A percentile compares a stretch with the other conserved stretches of the same genome.
Evolutionary conservation across 1,140 invertebrate species (phyloP).

Genomic region (Coelopa frigida): DNA sequence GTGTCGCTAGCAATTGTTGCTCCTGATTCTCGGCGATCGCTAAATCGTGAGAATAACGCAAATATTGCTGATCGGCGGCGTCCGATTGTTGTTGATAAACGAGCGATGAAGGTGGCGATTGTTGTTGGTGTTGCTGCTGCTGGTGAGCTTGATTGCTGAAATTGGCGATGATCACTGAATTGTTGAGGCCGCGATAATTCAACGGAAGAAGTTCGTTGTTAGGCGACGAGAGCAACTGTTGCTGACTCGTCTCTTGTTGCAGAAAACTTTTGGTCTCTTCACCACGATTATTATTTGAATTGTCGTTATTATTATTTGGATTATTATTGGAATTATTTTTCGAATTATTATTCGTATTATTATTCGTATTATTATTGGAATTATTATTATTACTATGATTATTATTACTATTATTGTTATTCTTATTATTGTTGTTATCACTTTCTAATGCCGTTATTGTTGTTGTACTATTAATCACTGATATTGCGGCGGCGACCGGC

Average conservation of each 20-base stretch:
- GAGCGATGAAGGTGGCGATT: conserved; percentile 13
- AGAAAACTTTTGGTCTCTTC: background rate
- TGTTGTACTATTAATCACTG: conserved; percentile 14
- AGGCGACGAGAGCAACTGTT: no score
- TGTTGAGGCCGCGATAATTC: conserved; percentile 28
- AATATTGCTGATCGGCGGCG: conserved; percentile 1
- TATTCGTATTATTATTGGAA: conserved; percentile 1
- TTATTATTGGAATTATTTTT: conserved; percentile 29
- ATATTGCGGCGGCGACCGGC: conserved; percentile 12
- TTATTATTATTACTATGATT: conserved; percentile 29
- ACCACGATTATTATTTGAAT: conserved; percentile 2
- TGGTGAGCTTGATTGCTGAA: conserved; percentile 26
- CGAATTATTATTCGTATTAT: conserved; percentile 18
- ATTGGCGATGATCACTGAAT: conserved; percentile 36
- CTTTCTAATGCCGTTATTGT: conserved; percentile 12
- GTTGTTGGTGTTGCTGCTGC: conserved; percentile 17
- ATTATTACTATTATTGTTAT: background rate
- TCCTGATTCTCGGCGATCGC: background rate
- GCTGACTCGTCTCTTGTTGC: background rate
- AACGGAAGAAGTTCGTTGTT: conserved; percentile 12
- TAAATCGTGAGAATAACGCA: background rate
- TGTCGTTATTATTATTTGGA: conserved; percentile 11
- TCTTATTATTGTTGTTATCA: conserved; percentile 5
- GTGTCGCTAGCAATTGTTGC: conserved; percentile 6
- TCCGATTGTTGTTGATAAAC: conserved; percentile 16